These are phyloP conservation scores for Telmatochromis sp. DNA, from an alignment of 2,113 vertebrate genomes.

Conservation along the genomic window DNA sequence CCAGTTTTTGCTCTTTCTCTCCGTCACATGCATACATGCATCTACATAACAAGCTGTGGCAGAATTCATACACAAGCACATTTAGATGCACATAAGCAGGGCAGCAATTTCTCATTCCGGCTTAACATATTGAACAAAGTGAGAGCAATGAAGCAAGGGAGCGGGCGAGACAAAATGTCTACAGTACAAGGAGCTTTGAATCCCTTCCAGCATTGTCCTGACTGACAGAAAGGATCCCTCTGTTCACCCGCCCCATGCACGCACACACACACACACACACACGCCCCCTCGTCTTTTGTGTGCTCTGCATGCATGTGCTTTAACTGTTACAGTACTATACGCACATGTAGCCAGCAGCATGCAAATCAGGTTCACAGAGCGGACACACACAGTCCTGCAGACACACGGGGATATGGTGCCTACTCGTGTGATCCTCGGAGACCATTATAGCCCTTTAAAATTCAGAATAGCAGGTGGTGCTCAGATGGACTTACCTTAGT, in stretches of 20 bases:
- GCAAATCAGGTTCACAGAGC: conserved; percentile 36
- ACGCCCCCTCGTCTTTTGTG: neutral
- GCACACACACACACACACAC: neutral
- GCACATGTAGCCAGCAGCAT: conserved; percentile 1
- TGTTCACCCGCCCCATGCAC: conserved; percentile 50
- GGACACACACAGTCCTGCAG: conserved; percentile 1
- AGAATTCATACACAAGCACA: neutral
- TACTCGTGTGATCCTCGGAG: neutral
- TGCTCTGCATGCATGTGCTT: conserved; percentile 10
- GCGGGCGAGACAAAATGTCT: conserved; percentile 44
- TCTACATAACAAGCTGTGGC: neutral
- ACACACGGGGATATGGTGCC: neutral
- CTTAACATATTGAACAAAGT: conserved; percentile 21
- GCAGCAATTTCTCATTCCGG: neutral
- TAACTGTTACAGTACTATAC: conserved; percentile 6
- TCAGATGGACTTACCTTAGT: neutral
- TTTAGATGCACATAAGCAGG: neutral
- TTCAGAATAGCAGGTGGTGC: neutral
- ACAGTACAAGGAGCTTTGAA: conserved; percentile 63
- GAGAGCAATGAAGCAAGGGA: conserved; percentile 14
- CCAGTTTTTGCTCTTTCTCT: neutral
- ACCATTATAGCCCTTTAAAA: neutral
- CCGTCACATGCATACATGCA: neutral
- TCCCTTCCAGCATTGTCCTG: conserved; percentile 69
- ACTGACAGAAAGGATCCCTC: conserved; percentile 66